These are phyloP conservation scores for Crotophaga sulcirostris DNA, from an alignment of 2,113 vertebrate species.

Conservation along the genomic window DNA sequence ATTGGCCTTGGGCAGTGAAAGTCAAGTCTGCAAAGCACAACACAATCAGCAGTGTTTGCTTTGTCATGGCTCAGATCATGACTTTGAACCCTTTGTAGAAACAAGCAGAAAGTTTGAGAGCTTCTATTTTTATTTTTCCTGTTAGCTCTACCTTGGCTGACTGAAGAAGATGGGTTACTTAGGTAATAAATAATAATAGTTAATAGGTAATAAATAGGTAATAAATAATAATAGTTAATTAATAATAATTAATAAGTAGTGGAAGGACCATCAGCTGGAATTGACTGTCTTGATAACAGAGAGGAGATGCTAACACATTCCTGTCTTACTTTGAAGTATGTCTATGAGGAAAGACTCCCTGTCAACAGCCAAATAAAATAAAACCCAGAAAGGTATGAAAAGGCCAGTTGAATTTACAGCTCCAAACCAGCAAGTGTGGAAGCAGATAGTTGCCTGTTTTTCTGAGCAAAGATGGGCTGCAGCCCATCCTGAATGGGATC, in stretches of 20 bases:
- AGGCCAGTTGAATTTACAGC: neutral
- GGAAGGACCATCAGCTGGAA: neutral
- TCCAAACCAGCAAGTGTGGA: neutral
- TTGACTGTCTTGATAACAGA: neutral
- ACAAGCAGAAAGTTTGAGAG: neutral
- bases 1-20: neutral
- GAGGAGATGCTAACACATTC: neutral
- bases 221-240: too few species aligned
- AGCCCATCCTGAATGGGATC: neutral
- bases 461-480: neutral
- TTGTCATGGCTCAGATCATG: neutral
- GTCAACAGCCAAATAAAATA: neutral
- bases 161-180: neutral
- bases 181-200: too few species aligned
- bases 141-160: neutral
- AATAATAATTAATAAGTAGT: neutral
- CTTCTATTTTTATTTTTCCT: neutral
- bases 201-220: too few species aligned
- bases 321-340: neutral
- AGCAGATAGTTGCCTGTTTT: neutral
- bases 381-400: neutral
- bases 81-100: neutral
- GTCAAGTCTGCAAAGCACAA: neutral
- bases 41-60: neutral
- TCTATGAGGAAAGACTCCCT: neutral